These are phyloP conservation scores for Cariama cristata DNA, from an alignment of 2,113 vertebrate genomes.

Conservation along the genomic window DNA sequence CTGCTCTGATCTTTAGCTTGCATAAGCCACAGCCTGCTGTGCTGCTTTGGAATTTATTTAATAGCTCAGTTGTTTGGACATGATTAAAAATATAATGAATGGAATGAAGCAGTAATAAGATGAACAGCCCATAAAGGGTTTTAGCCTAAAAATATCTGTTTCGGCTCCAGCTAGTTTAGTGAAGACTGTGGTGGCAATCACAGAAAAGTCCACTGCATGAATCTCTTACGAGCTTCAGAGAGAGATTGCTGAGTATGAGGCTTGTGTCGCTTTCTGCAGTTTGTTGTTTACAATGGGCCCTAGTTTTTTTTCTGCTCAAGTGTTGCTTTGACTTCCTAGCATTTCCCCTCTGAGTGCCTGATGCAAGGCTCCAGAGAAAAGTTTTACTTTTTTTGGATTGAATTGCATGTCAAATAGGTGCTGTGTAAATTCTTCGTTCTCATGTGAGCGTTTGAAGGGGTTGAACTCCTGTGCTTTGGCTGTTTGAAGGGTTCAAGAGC, in stretches of 20 bases:
- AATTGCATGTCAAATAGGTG: neutral
- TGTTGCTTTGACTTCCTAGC: neutral
- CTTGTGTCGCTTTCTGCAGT: neutral
- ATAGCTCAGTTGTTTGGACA: slow-evolving; percentile 13
- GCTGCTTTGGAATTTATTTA: slow-evolving; percentile 1
- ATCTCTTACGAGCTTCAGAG: neutral
- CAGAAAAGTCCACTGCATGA: neutral
- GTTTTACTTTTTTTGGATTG: neutral
- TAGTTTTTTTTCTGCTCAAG: neutral
- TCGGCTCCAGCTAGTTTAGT: neutral
- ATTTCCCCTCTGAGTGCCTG: neutral
- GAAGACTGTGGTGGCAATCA: neutral
- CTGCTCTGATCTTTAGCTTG: slow-evolving; percentile 19
- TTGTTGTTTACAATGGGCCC: neutral
- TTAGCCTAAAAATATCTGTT: slow-evolving; percentile 10
- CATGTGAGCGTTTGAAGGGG: fast-evolving
- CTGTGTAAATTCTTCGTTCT: neutral
- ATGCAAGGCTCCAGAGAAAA: neutral
- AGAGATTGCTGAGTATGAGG: neutral
- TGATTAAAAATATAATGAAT: slow-evolving; percentile 30
- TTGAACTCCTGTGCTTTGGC: neutral
- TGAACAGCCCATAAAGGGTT: neutral
- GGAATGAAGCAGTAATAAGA: neutral
- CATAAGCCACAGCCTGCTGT: neutral
- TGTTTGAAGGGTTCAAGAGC: neutral